phyloP scores from a whole-genome alignment of 1,140 invertebrate species.

The Chelonus insularis region DNA sequence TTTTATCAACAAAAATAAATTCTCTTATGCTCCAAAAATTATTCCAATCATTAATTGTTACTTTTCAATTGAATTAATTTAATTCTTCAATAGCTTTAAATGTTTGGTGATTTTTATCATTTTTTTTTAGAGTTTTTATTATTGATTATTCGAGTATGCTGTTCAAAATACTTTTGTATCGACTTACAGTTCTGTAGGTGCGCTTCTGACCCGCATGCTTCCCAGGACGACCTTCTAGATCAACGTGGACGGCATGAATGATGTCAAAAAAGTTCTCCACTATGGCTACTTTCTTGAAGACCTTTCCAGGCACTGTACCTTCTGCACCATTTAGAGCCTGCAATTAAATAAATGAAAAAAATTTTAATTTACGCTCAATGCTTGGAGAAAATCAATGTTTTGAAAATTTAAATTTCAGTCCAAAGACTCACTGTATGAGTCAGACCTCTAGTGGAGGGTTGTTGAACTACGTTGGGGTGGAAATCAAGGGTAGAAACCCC shows the following conservation, averaged over 20 bases:
- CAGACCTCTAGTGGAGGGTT: slow-evolving; percentile 33
- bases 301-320: slow-evolving; percentile 62
- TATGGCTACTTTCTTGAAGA: slow-evolving; percentile 89
- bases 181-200: slow-evolving; percentile 91
- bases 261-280: slow-evolving; percentile 98
- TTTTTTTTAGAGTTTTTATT: no score
- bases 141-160: no score
- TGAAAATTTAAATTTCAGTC: background rate
- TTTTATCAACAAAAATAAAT: no score
- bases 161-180: no score
- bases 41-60: no score
- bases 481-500: slow-evolving; percentile 1
- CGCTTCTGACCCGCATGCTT: slow-evolving; percentile 95
- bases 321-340: slow-evolving; percentile 58
- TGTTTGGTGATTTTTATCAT: no score
- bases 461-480: slow-evolving; percentile 11
- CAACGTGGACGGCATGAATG: slow-evolving; percentile 93
- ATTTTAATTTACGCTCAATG: slow-evolving; percentile 11
- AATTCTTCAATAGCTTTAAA: no score
- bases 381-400: background rate
- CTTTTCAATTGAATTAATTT: no score
- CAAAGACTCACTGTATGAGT: background rate
- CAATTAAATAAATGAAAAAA: slow-evolving; percentile 37
- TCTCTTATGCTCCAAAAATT: no score
- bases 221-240: slow-evolving; percentile 83